Percentiles rank a stretch among this genome's conserved stretches.
Conservation (phyloP, 2,888 invertebrate genomes). For the Cheilosia grossa region DNA sequence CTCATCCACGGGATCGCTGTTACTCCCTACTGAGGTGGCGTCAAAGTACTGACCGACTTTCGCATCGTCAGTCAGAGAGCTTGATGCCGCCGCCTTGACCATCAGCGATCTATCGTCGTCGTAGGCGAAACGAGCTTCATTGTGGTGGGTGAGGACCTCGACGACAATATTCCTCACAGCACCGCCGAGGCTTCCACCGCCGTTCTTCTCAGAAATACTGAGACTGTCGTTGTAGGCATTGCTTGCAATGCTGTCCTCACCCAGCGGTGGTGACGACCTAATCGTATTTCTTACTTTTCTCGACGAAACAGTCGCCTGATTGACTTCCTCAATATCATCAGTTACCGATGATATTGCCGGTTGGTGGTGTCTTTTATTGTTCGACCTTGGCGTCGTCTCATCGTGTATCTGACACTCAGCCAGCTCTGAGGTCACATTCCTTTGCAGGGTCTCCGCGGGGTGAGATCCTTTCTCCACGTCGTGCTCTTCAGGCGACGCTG, state of each 20-base stretch:
- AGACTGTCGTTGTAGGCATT: slow-evolving; percentile 77
- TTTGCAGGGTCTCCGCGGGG: slow-evolving; percentile 35
- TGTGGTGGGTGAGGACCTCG: slow-evolving; percentile 80
- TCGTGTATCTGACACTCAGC: slow-evolving; percentile 62
- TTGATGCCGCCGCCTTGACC: slow-evolving; percentile 22
- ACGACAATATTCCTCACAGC: slow-evolving; percentile 79
- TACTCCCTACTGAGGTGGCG: slow-evolving; percentile 77
- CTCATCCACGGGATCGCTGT: slow-evolving; percentile 77
- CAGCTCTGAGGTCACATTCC: slow-evolving; percentile 51
- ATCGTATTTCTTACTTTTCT: slow-evolving; percentile 28
- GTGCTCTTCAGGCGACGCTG: slow-evolving; percentile 27
- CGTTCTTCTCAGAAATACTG: slow-evolving; percentile 78
- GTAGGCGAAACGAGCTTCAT: slow-evolving; percentile 63
- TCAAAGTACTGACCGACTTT: slow-evolving; percentile 74
- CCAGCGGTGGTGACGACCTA: slow-evolving; percentile 33
- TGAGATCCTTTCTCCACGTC: slow-evolving; percentile 65
- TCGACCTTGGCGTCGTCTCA: slow-evolving; percentile 48
- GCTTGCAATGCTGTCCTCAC: slow-evolving; percentile 81
- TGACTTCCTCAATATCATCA: slow-evolving; percentile 52
- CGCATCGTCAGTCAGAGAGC: slow-evolving; percentile 45
- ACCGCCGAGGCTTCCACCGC: slow-evolving; percentile 48
- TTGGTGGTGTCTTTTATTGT: slow-evolving; percentile 33
- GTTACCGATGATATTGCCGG: slow-evolving; percentile 1
- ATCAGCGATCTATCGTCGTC: slow-evolving; percentile 69
- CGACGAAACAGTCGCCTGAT: slow-evolving; percentile 36